phyloP scores from a whole-genome alignment of 1,140 invertebrate genomes.

The Myzus persicae region DNA sequence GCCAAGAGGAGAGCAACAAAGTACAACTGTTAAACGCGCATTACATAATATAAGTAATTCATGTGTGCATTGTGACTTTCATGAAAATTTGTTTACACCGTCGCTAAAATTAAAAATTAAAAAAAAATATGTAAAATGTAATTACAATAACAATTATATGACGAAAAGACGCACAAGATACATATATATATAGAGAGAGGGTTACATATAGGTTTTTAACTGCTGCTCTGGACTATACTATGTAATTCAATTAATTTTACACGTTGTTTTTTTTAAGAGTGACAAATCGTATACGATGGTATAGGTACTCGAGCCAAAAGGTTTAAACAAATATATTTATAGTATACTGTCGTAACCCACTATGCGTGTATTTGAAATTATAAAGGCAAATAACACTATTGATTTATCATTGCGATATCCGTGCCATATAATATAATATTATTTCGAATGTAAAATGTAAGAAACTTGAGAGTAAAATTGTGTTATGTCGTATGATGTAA shows the following conservation, averaged over 20 bases:
- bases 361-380: neutral
- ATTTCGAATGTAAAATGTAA: neutral
- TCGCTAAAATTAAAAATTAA: neutral
- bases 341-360: neutral
- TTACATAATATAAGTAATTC: neutral
- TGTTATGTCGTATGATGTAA: neutral
- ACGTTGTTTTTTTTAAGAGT: neutral
- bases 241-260: neutral
- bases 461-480: neutral
- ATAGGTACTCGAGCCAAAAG: neutral
- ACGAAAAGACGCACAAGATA: neutral
- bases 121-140: neutral
- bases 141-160: neutral
- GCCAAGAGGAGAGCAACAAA: neutral
- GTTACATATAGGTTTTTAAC: neutral
- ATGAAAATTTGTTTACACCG: neutral
- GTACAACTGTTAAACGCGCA: conserved; percentile 2
- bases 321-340: neutral
- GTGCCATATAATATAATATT: neutral
- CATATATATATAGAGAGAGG: neutral
- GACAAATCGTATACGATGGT: neutral
- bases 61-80: neutral
- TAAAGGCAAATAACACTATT: neutral
- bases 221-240: neutral
- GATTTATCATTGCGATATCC: too few relatives aligned